Base-by-base conservation (phyloP, 1,140 invertebrate genomes). In the Zaprionus camerounensis region DNA sequence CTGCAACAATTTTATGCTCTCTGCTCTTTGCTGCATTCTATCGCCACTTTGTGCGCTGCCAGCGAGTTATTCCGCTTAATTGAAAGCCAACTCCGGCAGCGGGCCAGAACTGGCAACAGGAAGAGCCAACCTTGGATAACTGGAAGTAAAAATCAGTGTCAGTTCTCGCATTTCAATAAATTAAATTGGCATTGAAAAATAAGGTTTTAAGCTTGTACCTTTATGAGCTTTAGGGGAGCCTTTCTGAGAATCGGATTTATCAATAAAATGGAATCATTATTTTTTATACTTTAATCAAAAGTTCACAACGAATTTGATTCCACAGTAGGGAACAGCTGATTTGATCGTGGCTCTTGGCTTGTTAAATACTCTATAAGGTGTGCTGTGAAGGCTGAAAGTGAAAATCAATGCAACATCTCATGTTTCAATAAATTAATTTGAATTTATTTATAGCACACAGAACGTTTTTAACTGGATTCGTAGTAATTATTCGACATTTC, bases 381-480 rank as follows among this genome's bases (percentile, higher is more conserved):
- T 38, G 12, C 12, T 41, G 38, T 15, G 20, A 15, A 44, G 26
- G 67, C 20, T 62, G 11, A 34, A 28, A 26, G 2, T 49, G 63
- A 65, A 63, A 76, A 58, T 58, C 65, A 51, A 38, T 62, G 17
- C 7, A 24, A 46, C 7, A 24, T n/a, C n/a, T 63, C 22, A n/a
- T 22, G 22, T 58, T 73, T 70, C 28, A 83, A 75, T 83, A 88
- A 83, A 83, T 82, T 67, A 83, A 80, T 70, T 83, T 57, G 41
- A 59, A 63, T 87, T 87, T 81, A 83, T 88, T 87, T 81, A 79
- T 76, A 78, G 78, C 85, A 77, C 81, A 83, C 63, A 71, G 67
- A 82, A 88, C 80, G 63, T 82, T 83, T 76, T 76, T 71, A 76
- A 71, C 69, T 71, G 61, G 73, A 71, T 66, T 71, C 31, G 72